These are phyloP conservation scores for Papilio xuthus DNA, from an alignment of 1,140 invertebrate species.

Conservation along the genomic window DNA sequence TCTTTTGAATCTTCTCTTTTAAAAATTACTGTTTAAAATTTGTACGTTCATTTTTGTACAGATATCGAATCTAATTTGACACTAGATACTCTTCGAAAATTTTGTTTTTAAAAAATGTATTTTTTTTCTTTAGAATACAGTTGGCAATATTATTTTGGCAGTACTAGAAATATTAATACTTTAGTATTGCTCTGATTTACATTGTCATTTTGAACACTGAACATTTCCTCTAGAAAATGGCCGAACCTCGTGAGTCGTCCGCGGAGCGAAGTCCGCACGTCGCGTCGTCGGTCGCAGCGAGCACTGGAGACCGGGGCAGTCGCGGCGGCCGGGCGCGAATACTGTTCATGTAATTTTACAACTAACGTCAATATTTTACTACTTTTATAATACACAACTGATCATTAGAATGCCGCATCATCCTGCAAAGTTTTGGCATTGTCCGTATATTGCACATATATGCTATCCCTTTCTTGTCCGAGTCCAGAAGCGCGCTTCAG, in stretches of 20 bases:
- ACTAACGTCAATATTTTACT: constrained; percentile 79
- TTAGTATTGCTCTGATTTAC: constrained; percentile 81
- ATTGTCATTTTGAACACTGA: constrained; percentile 79
- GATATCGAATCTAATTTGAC: constrained; percentile 81
- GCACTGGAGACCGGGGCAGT: constrained; percentile 59
- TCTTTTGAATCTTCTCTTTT: constrained; percentile 68
- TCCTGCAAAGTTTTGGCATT: constrained; percentile 73
- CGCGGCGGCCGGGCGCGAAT: constrained; percentile 65
- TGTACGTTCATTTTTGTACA: constrained; percentile 80
- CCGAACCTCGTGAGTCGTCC: constrained; percentile 50
- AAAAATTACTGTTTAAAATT: constrained; percentile 79
- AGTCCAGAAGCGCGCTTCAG: constrained; percentile 47
- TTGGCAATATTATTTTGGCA: constrained; percentile 81
- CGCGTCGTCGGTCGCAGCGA: constrained; percentile 62
- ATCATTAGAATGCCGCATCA: constrained; percentile 67
- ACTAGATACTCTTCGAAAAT: constrained; percentile 78
- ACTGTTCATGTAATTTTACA: constrained; percentile 76
- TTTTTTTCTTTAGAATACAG: constrained; percentile 73
- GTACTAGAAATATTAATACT: constrained; percentile 80
- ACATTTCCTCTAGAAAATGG: constrained; percentile 58
- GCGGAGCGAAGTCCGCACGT: constrained; percentile 63
- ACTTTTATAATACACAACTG: constrained; percentile 78
- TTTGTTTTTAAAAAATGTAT: constrained; percentile 72
- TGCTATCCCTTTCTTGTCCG: constrained; percentile 61
- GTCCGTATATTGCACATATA: constrained; percentile 75